These are phyloP conservation scores for Ceraclea dissimilis DNA, from an alignment of 2,888 invertebrate species.

Conservation along the genomic window DNA sequence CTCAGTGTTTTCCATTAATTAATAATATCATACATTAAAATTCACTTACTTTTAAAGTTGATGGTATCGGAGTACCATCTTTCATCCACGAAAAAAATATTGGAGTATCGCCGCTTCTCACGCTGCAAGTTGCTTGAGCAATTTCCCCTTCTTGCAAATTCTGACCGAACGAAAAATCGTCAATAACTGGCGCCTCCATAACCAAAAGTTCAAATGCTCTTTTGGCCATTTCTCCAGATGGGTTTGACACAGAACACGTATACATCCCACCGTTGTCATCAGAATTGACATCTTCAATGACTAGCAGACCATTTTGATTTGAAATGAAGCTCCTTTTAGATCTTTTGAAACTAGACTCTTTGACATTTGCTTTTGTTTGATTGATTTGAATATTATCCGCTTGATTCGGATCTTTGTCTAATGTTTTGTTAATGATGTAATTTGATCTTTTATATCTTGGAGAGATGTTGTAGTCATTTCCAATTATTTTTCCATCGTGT, in stretches of 20 bases:
- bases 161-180: constrained; percentile 71
- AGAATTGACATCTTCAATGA: constrained; percentile 54
- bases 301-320: constrained; percentile 50
- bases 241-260: constrained; percentile 69
- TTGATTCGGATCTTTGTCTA: not conserved
- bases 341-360: not conserved
- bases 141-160: constrained; percentile 77
- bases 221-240: constrained; percentile 69
- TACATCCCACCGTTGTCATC: constrained; percentile 66
- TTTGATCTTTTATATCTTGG: constrained; percentile 8
- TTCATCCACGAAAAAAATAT: constrained; percentile 65
- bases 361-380: not conserved
- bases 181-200: constrained; percentile 70
- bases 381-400: not conserved
- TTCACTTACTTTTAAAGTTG: constrained; percentile 51
- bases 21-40: no score
- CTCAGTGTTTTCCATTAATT: no score
- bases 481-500: constrained; percentile 18
- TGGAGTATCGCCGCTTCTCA: constrained; percentile 62
- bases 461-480: constrained; percentile 6
- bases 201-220: constrained; percentile 63
- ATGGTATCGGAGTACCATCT: constrained; percentile 56
- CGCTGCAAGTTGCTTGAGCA: constrained; percentile 75
- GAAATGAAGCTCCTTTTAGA: constrained; percentile 28
- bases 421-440: not conserved